Conservation (phyloP, 2,113 vertebrate species). For the Indicator maculatus region DNA sequence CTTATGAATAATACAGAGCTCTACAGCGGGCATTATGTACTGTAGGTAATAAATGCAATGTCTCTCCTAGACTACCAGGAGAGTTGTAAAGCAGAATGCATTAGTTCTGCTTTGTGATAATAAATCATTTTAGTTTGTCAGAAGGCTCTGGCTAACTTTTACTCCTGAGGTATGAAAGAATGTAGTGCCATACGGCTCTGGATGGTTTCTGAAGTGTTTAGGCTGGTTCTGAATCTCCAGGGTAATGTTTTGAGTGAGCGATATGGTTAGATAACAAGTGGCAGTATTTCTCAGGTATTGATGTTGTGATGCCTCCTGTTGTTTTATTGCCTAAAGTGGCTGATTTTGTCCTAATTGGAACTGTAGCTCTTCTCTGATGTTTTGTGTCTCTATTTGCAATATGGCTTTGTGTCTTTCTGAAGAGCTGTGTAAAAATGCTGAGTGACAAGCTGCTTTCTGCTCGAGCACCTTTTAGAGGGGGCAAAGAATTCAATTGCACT, state of each 20-base stretch:
- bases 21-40: constrained; percentile 81
- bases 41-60: constrained; percentile 86
- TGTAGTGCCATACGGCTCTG: constrained; percentile 75
- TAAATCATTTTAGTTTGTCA: constrained; percentile 88
- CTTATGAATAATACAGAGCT: constrained; percentile 95
- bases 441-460: not conserved
- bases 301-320: constrained; percentile 77
- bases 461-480: not conserved
- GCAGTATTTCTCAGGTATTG: constrained; percentile 83
- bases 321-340: constrained; percentile 82
- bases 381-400: constrained; percentile 85
- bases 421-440: not conserved
- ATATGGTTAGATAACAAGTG: constrained; percentile 87
- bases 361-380: constrained; percentile 77
- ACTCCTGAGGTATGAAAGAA: constrained; percentile 79
- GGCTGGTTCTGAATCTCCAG: constrained; percentile 76
- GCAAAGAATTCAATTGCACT: constrained; percentile 30
- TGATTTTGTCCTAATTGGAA: constrained; percentile 87
- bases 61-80: constrained; percentile 82
- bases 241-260: constrained; percentile 83
- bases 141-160: constrained; percentile 78
- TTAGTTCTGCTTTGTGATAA: constrained; percentile 87
- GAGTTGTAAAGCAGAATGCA: constrained; percentile 86
- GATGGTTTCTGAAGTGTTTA: constrained; percentile 81
- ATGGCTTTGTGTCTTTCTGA: constrained; percentile 1